Evolutionary conservation across 2,797 vertebrate genomes (phyloP).

Genomic region (Balearica regulorum): DNA sequence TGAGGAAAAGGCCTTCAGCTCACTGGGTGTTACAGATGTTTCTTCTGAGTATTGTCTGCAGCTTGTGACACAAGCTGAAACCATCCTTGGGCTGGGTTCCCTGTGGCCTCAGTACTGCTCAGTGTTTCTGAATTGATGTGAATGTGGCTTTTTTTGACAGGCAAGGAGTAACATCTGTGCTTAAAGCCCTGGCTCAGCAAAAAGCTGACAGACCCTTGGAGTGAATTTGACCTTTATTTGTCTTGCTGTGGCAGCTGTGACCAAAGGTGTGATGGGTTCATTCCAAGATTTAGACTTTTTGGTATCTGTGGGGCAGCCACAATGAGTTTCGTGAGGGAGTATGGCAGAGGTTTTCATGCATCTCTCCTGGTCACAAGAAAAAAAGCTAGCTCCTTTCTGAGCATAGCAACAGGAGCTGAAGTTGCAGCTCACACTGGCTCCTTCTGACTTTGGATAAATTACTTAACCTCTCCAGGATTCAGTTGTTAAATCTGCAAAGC

Average conservation of each 20-base stretch:
- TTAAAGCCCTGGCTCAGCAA: not conserved
- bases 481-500: not conserved
- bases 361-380: not conserved
- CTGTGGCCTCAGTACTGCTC: not conserved
- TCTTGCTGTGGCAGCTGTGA: not conserved
- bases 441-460: not conserved
- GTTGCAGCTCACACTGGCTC: not conserved
- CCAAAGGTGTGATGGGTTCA: not conserved
- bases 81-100: not conserved
- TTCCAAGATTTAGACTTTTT: not conserved
- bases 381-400: not conserved
- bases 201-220: not conserved
- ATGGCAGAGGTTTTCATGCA: not conserved
- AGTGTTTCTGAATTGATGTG: not conserved
- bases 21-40: not conserved
- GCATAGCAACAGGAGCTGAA: not conserved
- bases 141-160: not conserved
- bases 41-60: not conserved
- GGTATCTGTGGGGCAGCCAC: not conserved
- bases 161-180: not conserved
- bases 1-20: not conserved
- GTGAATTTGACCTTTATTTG: conserved; percentile 7
- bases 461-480: not conserved
- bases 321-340: not conserved
- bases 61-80: not conserved